These are phyloP conservation scores for Sericinus montela DNA, from an alignment of 2,888 invertebrate genomes.

Conservation along the genomic window DNA sequence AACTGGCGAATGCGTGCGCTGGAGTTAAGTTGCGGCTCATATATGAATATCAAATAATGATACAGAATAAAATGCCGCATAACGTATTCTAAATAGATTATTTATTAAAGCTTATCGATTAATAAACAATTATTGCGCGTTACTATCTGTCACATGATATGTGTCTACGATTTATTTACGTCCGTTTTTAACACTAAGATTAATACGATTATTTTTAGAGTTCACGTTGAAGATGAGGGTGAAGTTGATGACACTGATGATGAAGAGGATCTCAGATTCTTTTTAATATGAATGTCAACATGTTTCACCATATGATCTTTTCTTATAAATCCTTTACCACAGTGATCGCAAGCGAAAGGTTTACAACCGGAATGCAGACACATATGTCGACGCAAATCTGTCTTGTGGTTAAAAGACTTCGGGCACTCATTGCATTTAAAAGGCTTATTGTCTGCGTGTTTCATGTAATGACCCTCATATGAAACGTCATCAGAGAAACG, in stretches of 20 bases:
- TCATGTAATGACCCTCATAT: constrained; percentile 86
- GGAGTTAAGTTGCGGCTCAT: constrained; percentile 33
- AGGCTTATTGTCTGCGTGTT: constrained; percentile 90
- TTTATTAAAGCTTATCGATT: constrained; percentile 24
- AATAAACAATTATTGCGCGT: constrained; percentile 37
- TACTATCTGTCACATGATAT: constrained; percentile 46
- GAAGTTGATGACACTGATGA: constrained; percentile 43
- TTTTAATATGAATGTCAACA: constrained; percentile 87
- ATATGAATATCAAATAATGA: constrained; percentile 30
- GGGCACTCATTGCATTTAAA: constrained; percentile 92
- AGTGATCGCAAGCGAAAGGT: constrained; percentile 89
- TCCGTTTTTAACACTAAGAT: constrained; percentile 16
- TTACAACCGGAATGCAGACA: constrained; percentile 93
- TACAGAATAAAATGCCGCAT: constrained; percentile 31
- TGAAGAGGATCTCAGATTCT: constrained; percentile 60
- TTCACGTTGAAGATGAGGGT: constrained; percentile 38
- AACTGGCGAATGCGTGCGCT: constrained; percentile 53
- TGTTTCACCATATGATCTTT: constrained; percentile 96
- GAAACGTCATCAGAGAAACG: constrained; percentile 85
- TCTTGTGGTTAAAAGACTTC: constrained; percentile 94
- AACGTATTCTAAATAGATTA: constrained; percentile 24
- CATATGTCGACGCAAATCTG: constrained; percentile 91
- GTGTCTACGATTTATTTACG: constrained; percentile 32
- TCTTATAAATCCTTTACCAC: constrained; percentile 92
- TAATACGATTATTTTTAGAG: constrained; percentile 15